These are phyloP conservation scores for Piezodorus guildinii DNA, from an alignment of 1,140 invertebrate genomes.

Conservation along the genomic window DNA sequence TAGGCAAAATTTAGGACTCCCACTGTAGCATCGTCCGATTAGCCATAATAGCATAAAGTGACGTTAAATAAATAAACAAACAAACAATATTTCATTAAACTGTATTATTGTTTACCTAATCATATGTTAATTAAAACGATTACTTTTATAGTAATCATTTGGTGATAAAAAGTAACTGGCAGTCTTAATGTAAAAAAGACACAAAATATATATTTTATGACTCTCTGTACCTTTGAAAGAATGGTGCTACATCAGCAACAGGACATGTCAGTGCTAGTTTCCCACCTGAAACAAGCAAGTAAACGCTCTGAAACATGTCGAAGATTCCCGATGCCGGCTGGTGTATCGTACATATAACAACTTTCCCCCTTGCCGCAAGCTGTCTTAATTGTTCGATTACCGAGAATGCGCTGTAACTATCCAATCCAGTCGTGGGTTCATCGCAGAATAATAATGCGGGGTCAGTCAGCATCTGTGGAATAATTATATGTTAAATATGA, in stretches of 20 bases:
- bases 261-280: constrained; percentile 65
- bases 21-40: too few relatives aligned
- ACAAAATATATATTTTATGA: constrained; percentile 18
- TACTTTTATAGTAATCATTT: too few relatives aligned
- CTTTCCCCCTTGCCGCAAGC: constrained; percentile 52
- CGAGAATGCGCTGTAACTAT: constrained; percentile 64
- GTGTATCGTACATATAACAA: constrained; percentile 74
- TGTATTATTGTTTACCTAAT: too few relatives aligned
- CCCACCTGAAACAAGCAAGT: constrained; percentile 62
- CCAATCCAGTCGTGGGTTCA: constrained; percentile 85
- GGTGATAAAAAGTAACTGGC: too few relatives aligned
- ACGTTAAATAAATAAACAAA: too few relatives aligned
- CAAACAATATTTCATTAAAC: too few relatives aligned
- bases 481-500: neutral
- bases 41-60: too few relatives aligned
- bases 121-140: too few relatives aligned
- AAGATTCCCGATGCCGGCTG: constrained; percentile 78
- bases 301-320: constrained; percentile 64
- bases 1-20: too few relatives aligned
- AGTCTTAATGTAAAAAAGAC: too few relatives aligned
- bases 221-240: constrained; percentile 25
- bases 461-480: constrained; percentile 69
- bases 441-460: constrained; percentile 89
- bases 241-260: constrained; percentile 10
- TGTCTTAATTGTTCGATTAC: constrained; percentile 56